These are phyloP conservation scores for Clupea harengus DNA, from an alignment of 2,113 vertebrate genomes.

Conservation along the genomic window DNA sequence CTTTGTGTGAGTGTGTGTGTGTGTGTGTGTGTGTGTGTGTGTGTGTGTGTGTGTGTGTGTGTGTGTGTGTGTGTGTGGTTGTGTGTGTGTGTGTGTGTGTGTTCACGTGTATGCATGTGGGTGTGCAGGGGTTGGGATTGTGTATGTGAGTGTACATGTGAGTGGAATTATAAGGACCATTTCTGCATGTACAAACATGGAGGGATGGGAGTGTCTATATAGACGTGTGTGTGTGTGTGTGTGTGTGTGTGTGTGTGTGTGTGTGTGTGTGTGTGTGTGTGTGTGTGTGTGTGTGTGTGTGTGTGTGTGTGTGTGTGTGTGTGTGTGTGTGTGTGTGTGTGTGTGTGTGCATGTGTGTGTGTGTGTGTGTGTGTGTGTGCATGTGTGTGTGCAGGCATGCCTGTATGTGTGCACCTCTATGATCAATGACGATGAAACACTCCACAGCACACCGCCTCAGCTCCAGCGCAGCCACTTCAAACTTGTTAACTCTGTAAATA, in stretches of 20 bases:
- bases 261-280: not conserved
- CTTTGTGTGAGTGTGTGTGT: too few species aligned
- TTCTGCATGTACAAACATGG: not conserved
- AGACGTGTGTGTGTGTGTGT: not conserved
- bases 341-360: not conserved
- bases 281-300: not conserved
- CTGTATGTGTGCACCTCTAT: not conserved
- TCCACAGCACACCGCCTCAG: slow-evolving; percentile 29
- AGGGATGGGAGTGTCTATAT: slow-evolving; percentile 19
- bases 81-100: not conserved
- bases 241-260: too few species aligned
- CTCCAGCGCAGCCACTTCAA: slow-evolving; percentile 23
- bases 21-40: too few species aligned
- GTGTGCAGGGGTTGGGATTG: not conserved
- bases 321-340: not conserved
- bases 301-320: too few species aligned
- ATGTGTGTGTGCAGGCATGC: not conserved
- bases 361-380: not conserved
- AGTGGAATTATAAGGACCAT: not conserved
- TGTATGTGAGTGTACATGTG: slow-evolving; percentile 12
- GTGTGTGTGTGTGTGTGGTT: slow-evolving; percentile 21
- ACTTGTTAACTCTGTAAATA: slow-evolving; percentile 63
- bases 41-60: slow-evolving; percentile 40
- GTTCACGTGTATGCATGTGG: not conserved
- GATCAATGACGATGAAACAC: not conserved